Percentiles rank a stretch among this genome's conserved stretches.
These are phyloP conservation scores for Bolinopsis microptera DNA, from an alignment of 37 sponge, comb jelly and placozoan genomes.

Conservation along the genomic window DNA sequence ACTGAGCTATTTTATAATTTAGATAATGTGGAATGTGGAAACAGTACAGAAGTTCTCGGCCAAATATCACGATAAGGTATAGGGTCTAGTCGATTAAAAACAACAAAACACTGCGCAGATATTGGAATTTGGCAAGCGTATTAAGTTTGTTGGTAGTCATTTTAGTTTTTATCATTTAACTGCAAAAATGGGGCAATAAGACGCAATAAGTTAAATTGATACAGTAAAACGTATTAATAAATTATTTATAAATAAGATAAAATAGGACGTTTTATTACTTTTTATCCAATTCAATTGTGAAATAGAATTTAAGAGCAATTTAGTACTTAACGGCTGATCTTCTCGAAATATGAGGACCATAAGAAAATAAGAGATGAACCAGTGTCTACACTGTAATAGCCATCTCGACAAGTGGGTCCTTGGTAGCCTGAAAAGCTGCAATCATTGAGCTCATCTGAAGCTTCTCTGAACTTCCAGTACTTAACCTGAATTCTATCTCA, in stretches of 20 bases:
- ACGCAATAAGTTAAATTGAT: no score
- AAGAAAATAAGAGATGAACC: neutral
- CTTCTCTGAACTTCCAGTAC: constrained; percentile 86
- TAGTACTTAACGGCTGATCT: neutral
- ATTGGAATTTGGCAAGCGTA: neutral
- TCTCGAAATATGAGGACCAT: neutral
- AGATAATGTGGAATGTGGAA: neutral
- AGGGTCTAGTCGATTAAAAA: neutral
- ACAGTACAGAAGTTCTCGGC: neutral
- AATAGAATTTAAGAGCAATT: neutral
- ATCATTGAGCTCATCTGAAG: constrained; percentile 87
- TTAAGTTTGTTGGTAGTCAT: neutral
- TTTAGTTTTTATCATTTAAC: neutral
- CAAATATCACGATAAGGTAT: neutral
- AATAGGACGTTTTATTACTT: no score
- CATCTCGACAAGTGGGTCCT: constrained; percentile 74
- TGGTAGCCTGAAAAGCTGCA: constrained; percentile 87
- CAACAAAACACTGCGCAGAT: neutral
- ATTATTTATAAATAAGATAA: no score
- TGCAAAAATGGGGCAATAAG: no score
- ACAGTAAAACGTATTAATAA: no score
- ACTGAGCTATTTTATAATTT: neutral
- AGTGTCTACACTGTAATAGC: constrained; percentile 8
- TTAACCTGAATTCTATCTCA: constrained; percentile 81
- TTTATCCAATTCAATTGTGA: neutral